Evolutionary conservation across 2,888 invertebrate genomes (phyloP), one percentile per base, ranked within the genome.

Genomic region (Volucella inanis): DNA sequence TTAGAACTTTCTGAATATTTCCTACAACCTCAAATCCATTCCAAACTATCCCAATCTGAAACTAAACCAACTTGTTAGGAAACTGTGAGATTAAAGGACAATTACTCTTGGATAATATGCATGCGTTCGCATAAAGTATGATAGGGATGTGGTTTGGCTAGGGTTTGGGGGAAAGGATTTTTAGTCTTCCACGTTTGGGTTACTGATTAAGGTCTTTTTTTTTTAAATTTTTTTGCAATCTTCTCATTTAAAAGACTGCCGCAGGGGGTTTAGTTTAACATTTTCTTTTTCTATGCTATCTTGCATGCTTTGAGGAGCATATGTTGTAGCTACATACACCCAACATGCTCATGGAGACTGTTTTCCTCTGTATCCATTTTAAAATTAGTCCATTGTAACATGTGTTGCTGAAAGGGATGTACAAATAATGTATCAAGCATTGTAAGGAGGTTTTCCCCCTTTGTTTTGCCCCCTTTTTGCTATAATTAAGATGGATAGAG

Each of bases 1-100:
- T 31, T 6, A 31, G 31, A 31, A 6, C 6, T 4, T 31, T 31
- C 6, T 6, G 31, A 31, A 31, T 6, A 31, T 6, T 31, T 31
- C 31, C 31, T 31, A 31, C 6, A 31, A 6, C 31, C 31, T 31
- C 6, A 31, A 31, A 31, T 6, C 31, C 31, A 6, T 4, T 31
- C 31, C 6, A 31, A 31, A 31, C 22, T 22, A 22, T 3, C 22
- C 22, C 22, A 22, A 22, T 22, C 22, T 22, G 22, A 3, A 22
- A 22, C 31, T 31, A 65, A 65, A 31, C 14, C 14, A 70, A 49
- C 43, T 80, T 71, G 52, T 79, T 84, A 49, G 22, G 47, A 68
- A 84, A 75, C 68, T 75, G 79, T 65, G 79, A 84, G 79, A 84
- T 80, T 84, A 84, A 84, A 65, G 84, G 75, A 76, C 84, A 80